Conservation (phyloP, 2,113 vertebrate species). For the Illadopsis cleaveri region DNA sequence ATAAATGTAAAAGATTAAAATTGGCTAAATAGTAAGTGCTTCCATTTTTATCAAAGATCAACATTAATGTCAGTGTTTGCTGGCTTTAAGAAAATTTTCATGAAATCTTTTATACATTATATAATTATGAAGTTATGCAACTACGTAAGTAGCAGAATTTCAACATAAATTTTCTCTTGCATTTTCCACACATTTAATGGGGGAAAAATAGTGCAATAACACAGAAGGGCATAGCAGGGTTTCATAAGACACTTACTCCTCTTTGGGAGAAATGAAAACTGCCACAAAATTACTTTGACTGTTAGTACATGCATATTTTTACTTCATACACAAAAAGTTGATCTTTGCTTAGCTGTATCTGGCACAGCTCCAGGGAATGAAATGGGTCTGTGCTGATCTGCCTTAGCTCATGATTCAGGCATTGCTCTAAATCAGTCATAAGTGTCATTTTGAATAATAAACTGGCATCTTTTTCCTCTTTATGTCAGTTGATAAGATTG, state of each 20-base stretch:
- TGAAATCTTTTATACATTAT: background rate
- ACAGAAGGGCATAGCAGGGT: background rate
- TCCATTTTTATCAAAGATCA: background rate
- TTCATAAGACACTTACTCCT: background rate
- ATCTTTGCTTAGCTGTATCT: background rate
- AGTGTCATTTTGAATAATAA: background rate
- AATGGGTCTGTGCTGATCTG: background rate
- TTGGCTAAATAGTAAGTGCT: background rate
- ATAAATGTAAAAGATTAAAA: background rate
- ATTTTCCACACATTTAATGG: background rate
- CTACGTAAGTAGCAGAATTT: background rate
- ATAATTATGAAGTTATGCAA: background rate
- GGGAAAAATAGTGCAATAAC: background rate
- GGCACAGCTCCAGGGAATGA: background rate
- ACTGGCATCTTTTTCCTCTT: background rate
- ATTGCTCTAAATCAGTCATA: background rate
- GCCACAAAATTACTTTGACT: background rate
- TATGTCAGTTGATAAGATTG: background rate
- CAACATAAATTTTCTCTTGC: background rate
- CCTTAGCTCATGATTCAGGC: background rate
- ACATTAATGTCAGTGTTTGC: background rate
- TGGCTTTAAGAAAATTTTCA: background rate
- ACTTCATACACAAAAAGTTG: background rate
- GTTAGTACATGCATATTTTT: background rate
- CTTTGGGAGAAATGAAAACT: background rate